These are phyloP conservation scores for Mareca penelope DNA, from an alignment of 2,797 vertebrate genomes.

Conservation along the genomic window DNA sequence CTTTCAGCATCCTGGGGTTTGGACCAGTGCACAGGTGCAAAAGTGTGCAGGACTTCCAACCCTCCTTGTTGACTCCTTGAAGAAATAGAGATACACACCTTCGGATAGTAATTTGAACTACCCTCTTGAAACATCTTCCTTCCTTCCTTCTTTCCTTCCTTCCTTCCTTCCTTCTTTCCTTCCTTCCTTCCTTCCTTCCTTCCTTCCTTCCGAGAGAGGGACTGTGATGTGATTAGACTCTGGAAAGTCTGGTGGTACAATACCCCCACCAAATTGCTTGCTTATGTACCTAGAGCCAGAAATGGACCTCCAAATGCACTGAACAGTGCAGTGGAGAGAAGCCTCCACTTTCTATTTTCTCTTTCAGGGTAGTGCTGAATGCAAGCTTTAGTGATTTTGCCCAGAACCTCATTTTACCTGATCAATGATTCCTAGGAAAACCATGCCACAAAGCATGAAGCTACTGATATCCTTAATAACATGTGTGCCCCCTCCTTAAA, in stretches of 20 bases:
- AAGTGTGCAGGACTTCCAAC: background rate
- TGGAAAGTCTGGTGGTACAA: too few relatives aligned
- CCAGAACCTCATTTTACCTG: background rate
- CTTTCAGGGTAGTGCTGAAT: background rate
- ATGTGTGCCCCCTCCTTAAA: background rate
- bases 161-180: background rate
- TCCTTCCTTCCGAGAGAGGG: too few relatives aligned
- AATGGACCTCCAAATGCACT: background rate
- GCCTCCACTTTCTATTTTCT: background rate
- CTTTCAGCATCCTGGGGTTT: background rate
- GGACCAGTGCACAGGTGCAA: background rate
- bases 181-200: too few relatives aligned
- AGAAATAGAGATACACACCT: fast-evolving
- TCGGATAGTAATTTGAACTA: background rate
- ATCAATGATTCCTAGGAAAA: background rate
- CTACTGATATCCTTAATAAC: background rate
- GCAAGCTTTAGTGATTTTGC: background rate
- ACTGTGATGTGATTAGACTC: too few relatives aligned
- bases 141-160: too few relatives aligned
- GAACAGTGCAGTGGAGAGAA: background rate
- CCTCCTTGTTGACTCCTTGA: background rate
- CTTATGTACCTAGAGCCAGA: background rate
- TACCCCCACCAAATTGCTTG: fast-evolving
- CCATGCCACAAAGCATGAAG: background rate
- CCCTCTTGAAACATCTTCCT: background rate